phyloP scores from a whole-genome alignment of 2,888 invertebrate species.

The Eucriotettix oculatus region DNA sequence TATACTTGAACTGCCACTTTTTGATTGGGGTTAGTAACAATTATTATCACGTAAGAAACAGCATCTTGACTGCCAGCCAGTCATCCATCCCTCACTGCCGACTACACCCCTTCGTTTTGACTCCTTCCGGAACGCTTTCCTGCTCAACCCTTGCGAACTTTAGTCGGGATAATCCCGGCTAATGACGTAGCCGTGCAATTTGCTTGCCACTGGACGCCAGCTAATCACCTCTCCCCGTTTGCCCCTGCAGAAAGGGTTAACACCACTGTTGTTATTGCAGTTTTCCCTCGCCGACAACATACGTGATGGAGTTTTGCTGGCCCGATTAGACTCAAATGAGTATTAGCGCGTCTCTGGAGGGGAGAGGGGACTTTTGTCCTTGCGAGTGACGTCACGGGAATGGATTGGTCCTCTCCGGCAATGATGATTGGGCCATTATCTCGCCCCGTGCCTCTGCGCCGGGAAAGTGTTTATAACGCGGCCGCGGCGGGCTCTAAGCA shows the following conservation, averaged over 20 bases:
- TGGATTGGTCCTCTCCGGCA: too few relatives aligned
- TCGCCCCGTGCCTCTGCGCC: not conserved
- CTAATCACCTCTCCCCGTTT: constrained; percentile 7
- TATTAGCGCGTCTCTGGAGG: constrained; percentile 21
- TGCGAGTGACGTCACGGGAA: not conserved
- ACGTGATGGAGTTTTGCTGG: constrained; percentile 31
- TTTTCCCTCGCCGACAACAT: constrained; percentile 5
- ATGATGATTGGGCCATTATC: not conserved
- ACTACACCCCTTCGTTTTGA: too few relatives aligned
- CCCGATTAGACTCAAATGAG: constrained; percentile 31
- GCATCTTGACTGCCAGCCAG: too few relatives aligned
- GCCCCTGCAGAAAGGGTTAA: constrained; percentile 8
- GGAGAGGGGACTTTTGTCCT: not conserved
- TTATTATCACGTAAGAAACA: too few relatives aligned
- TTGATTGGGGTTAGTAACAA: too few relatives aligned
- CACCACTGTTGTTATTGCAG: constrained; percentile 8
- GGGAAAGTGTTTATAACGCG: not conserved
- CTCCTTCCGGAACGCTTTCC: constrained; percentile 10
- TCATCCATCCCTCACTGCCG: too few relatives aligned
- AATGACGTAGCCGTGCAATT: constrained; percentile 17
- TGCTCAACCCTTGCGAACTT: not conserved
- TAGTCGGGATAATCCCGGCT: constrained; percentile 20
- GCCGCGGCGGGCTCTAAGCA: not conserved
- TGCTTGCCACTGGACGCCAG: constrained; percentile 1
- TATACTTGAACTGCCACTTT: too few relatives aligned